Evolutionary conservation across 2,888 invertebrate genomes (phyloP).

Genomic region (Acanthosepion lycidas): DNA sequence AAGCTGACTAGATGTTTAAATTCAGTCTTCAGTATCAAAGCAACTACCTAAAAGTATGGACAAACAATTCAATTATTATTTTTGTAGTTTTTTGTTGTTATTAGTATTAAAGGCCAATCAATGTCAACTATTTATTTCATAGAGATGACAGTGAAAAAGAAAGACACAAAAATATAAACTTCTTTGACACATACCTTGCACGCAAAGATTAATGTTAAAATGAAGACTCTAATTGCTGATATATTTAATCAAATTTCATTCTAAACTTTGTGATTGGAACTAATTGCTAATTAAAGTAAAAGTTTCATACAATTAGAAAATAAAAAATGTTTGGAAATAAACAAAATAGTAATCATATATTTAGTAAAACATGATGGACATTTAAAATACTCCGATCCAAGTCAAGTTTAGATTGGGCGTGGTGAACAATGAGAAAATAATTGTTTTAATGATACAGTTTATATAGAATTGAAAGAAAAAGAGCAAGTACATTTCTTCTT

Average conservation of each 20-base stretch:
- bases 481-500: no score
- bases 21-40: no score
- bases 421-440: no score
- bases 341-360: no score
- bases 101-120: neutral
- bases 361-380: no score
- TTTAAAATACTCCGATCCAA: no score
- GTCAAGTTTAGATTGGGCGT: no score
- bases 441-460: no score
- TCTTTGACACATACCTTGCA: neutral
- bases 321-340: neutral
- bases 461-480: no score
- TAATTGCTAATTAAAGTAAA: neutral
- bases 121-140: neutral
- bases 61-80: neutral
- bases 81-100: neutral
- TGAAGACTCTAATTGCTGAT: neutral
- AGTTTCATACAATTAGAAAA: neutral
- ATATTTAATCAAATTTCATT: neutral
- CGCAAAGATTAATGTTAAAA: neutral
- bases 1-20: no score
- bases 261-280: neutral
- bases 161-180: neutral
- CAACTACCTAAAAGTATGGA: neutral
- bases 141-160: neutral